Conservation (phyloP, 1,140 invertebrate genomes). For the Lutraria rhynchaena region DNA sequence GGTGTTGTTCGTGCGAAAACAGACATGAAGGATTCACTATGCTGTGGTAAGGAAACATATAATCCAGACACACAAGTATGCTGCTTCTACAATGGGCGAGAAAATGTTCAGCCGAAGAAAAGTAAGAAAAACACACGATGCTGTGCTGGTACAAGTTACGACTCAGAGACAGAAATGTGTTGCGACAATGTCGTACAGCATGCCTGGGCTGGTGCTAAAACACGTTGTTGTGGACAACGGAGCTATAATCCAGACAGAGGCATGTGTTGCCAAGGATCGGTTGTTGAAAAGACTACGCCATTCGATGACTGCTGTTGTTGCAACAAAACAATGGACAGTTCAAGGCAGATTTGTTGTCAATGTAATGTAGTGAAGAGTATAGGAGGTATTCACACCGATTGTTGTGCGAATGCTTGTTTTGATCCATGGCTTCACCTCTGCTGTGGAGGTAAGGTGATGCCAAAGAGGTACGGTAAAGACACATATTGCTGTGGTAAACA, state of each 20-base stretch:
- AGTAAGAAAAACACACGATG: slow-evolving; percentile 11
- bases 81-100: background rate
- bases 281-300: slow-evolving; percentile 29
- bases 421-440: slow-evolving; percentile 26
- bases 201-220: slow-evolving; percentile 20
- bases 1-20: background rate
- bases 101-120: slow-evolving; percentile 8
- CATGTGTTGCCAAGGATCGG: slow-evolving; percentile 19
- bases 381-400: slow-evolving; percentile 15
- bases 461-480: slow-evolving; percentile 27
- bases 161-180: slow-evolving; percentile 25
- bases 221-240: slow-evolving; percentile 24
- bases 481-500: slow-evolving; percentile 39
- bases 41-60: slow-evolving; percentile 15
- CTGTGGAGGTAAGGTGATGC: slow-evolving; percentile 18
- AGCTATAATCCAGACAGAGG: slow-evolving; percentile 42
- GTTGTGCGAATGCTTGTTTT: slow-evolving; percentile 15
- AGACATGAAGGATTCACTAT: background rate
- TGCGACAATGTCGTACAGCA: slow-evolving; percentile 29
- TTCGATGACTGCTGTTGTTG: slow-evolving; percentile 46
- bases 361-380: slow-evolving; percentile 19
- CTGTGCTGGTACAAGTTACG: slow-evolving; percentile 17
- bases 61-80: slow-evolving; percentile 24
- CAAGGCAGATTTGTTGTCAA: slow-evolving; percentile 24
- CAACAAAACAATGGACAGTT: slow-evolving; percentile 29